Percentiles rank a stretch among this genome's conserved stretches.
These are phyloP conservation scores for Dryas iulia DNA, from an alignment of 1,140 invertebrate genomes.

Conservation along the genomic window DNA sequence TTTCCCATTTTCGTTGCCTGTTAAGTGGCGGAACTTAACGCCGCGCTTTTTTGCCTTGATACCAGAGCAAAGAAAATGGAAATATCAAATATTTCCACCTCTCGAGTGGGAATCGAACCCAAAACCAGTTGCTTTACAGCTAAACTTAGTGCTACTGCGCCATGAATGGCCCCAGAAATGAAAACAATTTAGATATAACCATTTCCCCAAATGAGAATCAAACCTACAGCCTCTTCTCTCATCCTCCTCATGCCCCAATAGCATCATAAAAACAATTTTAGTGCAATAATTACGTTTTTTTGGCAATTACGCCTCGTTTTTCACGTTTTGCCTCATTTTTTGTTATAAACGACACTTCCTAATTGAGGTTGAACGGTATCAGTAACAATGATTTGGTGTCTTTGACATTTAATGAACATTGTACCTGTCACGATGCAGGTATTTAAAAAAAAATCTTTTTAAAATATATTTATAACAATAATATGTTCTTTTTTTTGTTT, in stretches of 20 bases:
- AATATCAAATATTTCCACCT: too few relatives aligned
- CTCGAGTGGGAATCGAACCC: not conserved
- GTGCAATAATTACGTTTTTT: conserved; percentile 10
- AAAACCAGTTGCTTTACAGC: too few relatives aligned
- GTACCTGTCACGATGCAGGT: not conserved
- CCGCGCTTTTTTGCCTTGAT: too few relatives aligned
- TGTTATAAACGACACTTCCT: not conserved
- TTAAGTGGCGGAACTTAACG: too few relatives aligned
- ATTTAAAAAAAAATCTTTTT: not conserved
- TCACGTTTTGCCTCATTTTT: conserved; percentile 14
- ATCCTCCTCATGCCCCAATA: too few relatives aligned
- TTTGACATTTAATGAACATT: conserved; percentile 15
- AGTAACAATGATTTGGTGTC: conserved; percentile 16
- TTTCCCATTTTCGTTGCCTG: too few relatives aligned
- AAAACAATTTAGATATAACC: too few relatives aligned
- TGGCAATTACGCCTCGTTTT: conserved; percentile 2
- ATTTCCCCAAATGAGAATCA: too few relatives aligned
- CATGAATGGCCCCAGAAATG: not conserved
- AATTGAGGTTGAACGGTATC: conserved; percentile 7
- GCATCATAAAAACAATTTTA: too few relatives aligned
- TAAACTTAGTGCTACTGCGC: too few relatives aligned
- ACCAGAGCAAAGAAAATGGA: too few relatives aligned
- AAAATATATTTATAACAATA: not conserved
- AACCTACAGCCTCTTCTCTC: too few relatives aligned
- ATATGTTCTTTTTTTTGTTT: not conserved